These are phyloP conservation scores for Caenorhabditis sp. DNA, from an alignment of 2,888 invertebrate genomes.

Conservation along the genomic window DNA sequence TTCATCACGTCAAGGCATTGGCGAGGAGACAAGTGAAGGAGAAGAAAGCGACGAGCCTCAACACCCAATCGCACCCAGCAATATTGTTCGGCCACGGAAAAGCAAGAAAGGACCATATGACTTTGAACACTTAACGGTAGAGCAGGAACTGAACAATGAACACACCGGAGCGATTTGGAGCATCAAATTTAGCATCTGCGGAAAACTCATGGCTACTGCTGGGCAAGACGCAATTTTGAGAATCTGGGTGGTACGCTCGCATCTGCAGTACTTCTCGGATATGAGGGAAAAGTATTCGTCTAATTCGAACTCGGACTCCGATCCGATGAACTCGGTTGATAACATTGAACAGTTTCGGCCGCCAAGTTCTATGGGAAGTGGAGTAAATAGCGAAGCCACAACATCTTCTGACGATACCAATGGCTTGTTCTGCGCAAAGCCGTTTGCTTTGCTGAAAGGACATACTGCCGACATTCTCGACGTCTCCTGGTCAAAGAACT, in stretches of 20 bases:
- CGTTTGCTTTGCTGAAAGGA: slow-evolving; percentile 85
- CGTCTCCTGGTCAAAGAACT: slow-evolving; percentile 95
- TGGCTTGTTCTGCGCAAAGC: slow-evolving; percentile 57
- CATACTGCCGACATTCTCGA: slow-evolving; percentile 97
- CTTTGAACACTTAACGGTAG: slow-evolving; percentile 93
- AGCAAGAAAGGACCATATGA: slow-evolving; percentile 98
- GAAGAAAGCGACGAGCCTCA: slow-evolving; percentile 65
- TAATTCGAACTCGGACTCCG: slow-evolving; percentile 53
- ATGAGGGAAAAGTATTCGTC: slow-evolving; percentile 91
- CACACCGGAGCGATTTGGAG: slow-evolving; percentile 96
- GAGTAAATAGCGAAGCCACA: slow-evolving; percentile 50
- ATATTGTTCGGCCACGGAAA: slow-evolving; percentile 89
- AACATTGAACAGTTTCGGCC: slow-evolving; percentile 68
- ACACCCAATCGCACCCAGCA: slow-evolving; percentile 30
- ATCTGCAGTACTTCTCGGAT: slow-evolving; percentile 93
- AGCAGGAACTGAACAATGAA: slow-evolving; percentile 90
- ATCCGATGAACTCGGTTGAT: slow-evolving; percentile 65
- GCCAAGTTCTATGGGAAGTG: slow-evolving; percentile 66
- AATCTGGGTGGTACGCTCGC: slow-evolving; percentile 95
- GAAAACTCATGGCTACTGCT: slow-evolving; percentile 93
- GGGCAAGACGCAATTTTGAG: slow-evolving; percentile 96
- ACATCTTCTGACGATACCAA: slow-evolving; percentile 33
- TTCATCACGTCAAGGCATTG: slow-evolving; percentile 35
- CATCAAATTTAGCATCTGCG: slow-evolving; percentile 96
- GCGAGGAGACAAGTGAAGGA: slow-evolving; percentile 65